Evolutionary conservation across 1,140 invertebrate genomes (phyloP), one percentile per base, ranked within the genome.

Genomic region (Halictus rubicundus): DNA sequence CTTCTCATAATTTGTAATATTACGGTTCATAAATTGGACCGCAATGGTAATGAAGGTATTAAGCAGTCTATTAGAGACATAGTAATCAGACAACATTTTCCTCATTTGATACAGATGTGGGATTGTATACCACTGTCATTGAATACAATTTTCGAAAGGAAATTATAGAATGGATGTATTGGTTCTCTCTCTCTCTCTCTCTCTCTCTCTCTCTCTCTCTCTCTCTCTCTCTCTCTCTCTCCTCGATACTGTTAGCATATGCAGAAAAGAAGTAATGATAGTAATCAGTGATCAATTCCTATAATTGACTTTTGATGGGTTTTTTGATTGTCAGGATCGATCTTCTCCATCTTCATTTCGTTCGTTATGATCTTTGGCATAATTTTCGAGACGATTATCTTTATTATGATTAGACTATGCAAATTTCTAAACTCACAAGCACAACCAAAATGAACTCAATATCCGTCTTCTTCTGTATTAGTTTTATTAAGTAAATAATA

Each of bases 281-380:
- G 75, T 46, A 61, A 77, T 77, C 66, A 70, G 16, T 37, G 66
- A 61, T 42, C 63, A 65, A 65, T 70, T 70, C 68, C 65, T 39
- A 69, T 42, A 65, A 76, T 76, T 69, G 74, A 76, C 68, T 60
- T 69, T 46, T 60, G 74, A 76, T 76, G 74, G 74, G 59, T n/a
- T 46, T 46, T 69, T 68, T 60, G 75, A 77, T 61, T 77, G 75
- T 14, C 10, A 19, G 27, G 10, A 37, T 27, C 42, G 16, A 27
- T 68, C 49, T 23, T 59, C 57, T 57, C 39, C 66, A 75, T 59
- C 64, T 42, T 6, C 64, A 16, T 57, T 52, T 37, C 16, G 16
- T 59, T 68, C 39, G 63, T 57, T 68, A 37, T 49, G 54, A 57
- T 57, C 63, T 52, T 52, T 7, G 25, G 21, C 21, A 39, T 57